Percentiles rank a stretch among this genome's conserved stretches.
phyloP scores from a whole-genome alignment of 2,113 vertebrate genomes.

The Petromus typicus region DNA sequence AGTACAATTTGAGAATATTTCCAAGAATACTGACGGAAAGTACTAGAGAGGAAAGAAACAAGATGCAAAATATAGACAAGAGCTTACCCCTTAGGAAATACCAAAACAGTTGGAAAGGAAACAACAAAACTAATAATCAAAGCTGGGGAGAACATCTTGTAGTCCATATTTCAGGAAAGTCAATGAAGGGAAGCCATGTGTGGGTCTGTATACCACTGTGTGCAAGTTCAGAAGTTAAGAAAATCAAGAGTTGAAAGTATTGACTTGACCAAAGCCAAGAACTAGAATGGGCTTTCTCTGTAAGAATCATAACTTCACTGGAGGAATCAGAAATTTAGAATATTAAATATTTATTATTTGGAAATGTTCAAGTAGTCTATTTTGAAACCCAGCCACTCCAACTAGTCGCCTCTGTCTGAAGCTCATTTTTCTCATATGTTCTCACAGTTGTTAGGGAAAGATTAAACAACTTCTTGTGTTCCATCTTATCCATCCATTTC shows the following conservation, averaged over 20 bases:
- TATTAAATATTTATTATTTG: background rate
- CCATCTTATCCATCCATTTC: background rate
- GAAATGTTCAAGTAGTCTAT: background rate
- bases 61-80: background rate
- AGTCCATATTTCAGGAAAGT: constrained; percentile 63
- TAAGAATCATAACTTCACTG: background rate
- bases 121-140: constrained; percentile 49
- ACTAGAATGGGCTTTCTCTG: background rate
- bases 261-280: constrained; percentile 34
- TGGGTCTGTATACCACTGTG: background rate
- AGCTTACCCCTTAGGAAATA: constrained; percentile 47
- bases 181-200: constrained; percentile 36
- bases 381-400: background rate
- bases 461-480: background rate
- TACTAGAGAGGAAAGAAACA: background rate
- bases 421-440: background rate
- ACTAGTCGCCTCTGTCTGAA: background rate
- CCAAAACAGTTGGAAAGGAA: constrained; percentile 45
- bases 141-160: background rate
- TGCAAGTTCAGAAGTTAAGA: constrained; percentile 60
- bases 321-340: constrained; percentile 32
- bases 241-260: constrained; percentile 45
- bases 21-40: background rate
- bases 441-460: background rate
- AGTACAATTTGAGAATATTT: background rate